These are phyloP conservation scores for Cyanistes caeruleus DNA, from an alignment of 2,113 vertebrate species.

Conservation along the genomic window DNA sequence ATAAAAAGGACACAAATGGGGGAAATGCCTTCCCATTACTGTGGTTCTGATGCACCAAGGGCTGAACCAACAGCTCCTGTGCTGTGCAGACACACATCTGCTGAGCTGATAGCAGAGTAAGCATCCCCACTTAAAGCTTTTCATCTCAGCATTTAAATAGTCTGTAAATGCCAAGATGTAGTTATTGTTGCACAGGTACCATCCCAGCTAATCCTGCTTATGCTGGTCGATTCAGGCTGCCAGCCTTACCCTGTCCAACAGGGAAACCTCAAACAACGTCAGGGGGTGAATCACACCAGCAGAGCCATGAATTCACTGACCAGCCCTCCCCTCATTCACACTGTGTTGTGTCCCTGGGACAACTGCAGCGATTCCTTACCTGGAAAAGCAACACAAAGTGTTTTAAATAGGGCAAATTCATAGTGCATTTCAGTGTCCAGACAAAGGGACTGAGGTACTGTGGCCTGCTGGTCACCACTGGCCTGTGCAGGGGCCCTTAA, in stretches of 20 bases:
- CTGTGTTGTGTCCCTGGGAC: fast-evolving
- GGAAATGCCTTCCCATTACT: neutral
- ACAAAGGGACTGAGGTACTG: neutral
- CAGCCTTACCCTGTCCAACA: neutral
- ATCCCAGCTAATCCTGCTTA: neutral
- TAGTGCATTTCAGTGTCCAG: neutral
- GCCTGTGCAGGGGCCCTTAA: neutral
- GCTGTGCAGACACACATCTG: neutral
- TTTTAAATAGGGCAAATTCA: neutral
- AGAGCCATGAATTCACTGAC: neutral
- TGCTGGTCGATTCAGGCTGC: fast-evolving
- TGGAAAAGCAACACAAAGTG: neutral
- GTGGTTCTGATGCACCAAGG: neutral
- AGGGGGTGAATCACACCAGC: neutral
- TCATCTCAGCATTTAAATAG: neutral
- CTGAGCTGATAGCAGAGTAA: neutral
- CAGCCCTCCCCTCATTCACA: neutral
- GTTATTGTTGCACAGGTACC: neutral
- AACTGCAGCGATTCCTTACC: neutral
- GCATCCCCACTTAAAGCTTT: neutral
- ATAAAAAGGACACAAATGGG: neutral
- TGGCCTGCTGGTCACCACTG: neutral
- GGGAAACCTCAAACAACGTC: neutral
- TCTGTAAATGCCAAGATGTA: neutral
- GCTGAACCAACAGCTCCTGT: neutral